Evolutionary conservation across 2,113 vertebrate species (phyloP).

Genomic region (Pseudorhombus dupliciocellatus): DNA sequence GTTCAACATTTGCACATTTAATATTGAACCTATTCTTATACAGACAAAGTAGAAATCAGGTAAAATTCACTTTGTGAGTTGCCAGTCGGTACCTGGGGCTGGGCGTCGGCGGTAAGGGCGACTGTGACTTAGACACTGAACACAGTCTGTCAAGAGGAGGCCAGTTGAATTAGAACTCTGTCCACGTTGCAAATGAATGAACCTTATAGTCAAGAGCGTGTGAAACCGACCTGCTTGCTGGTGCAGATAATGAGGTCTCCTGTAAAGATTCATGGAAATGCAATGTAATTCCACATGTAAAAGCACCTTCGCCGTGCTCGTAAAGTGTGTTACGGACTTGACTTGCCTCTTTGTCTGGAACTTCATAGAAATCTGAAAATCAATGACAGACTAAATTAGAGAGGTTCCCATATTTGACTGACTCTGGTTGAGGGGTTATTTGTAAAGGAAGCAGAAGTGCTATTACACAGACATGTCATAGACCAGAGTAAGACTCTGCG

Average conservation of each 20-base stretch:
- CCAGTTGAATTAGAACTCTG: no score
- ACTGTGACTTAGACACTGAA: constrained; percentile 4
- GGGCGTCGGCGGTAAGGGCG: constrained; percentile 64
- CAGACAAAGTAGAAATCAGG: not conserved
- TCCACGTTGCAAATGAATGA: not conserved
- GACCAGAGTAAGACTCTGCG: not conserved
- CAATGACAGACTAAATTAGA: not conserved
- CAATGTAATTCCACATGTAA: constrained; percentile 4
- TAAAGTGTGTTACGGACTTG: not conserved
- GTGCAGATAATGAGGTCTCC: constrained; percentile 58
- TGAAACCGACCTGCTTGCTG: constrained; percentile 65
- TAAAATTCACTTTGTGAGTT: not conserved
- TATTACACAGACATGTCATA: no score
- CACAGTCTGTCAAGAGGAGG: constrained; percentile 36
- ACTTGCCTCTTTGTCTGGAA: constrained; percentile 82
- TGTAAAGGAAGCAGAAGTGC: no score
- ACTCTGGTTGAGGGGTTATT: no score
- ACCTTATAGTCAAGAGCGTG: not conserved
- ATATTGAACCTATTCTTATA: not conserved
- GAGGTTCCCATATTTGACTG: not conserved
- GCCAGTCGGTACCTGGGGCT: constrained; percentile 73
- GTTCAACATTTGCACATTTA: not conserved
- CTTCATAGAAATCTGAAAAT: constrained; percentile 82
- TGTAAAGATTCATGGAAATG: constrained; percentile 53
- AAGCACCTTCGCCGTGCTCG: not conserved